Conservation (phyloP, 2,113 vertebrate species). For the human (Homo sapiens) region GRCh38 chr18:23759501-23760000, state of each 20-base stretch:
- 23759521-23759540: no score
- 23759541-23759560: no score
- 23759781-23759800: neutral
- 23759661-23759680: no score
- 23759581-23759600: no score
- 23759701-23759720: neutral
- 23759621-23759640: no score
- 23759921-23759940: neutral
- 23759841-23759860: rapidly evolving
- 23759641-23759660: no score
- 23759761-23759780: neutral
- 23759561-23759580: no score
- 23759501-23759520: no score
- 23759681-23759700: neutral
- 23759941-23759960: neutral
- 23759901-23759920: neutral
- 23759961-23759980: neutral
- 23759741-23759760: neutral
- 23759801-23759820: neutral
- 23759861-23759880: neutral
- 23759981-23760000: neutral
- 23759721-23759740: neutral
- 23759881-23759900: neutral
- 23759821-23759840: neutral
- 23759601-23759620: no score